Base-by-base conservation (phyloP, 1,140 invertebrate species). In the Drosophila fuyamai region DNA sequence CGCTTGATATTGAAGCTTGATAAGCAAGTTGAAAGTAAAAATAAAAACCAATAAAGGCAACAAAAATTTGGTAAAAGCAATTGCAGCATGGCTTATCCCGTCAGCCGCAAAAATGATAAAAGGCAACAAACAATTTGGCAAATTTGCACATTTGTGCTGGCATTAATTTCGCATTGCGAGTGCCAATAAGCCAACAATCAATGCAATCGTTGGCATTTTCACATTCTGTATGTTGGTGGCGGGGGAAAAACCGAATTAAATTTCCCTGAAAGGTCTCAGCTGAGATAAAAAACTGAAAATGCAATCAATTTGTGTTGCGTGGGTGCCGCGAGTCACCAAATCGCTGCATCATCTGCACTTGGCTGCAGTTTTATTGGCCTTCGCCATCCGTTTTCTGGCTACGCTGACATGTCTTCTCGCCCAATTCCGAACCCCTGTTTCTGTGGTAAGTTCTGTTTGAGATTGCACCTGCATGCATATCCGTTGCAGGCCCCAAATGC, bases 401-500 rank as follows among this genome's bases (percentile, higher is more conserved):
- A 67, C 60, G 73, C 38, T 76, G 73, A 76, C 73, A 76, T 76
- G 54, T 76, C 54, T 71, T 58, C 38, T 18, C 53, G 44, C 61
- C 32, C 41, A 8, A 23, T 32, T 5, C 27, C n/a, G 27, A 29
- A 32, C 29, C 13, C 51, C 63, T 46, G 44, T 66, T 35, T 66
- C 46, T 71, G 66, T 29, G 67, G 67, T 71, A 71, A 71, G 67
- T 71, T 82, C 82, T 70, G 76, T 48, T 80, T 66, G 84, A 86
- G 83, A 88, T 88, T 83, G 79, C 84, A 86, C 83, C 83, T 86
- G 83, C 79, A 79, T 88, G 72, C 57, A 77, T 78, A 78, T 77
- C 74, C 74, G 74, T 71, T 78, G 65, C 76, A 78, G 57, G 43
- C 14, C 55, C 29, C 50, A 0, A 18, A 5, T 57, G 16, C 43